These are phyloP conservation scores for Gnathonemus echidnorhynchus DNA, from an alignment of 2,113 vertebrate genomes.

Conservation along the genomic window DNA sequence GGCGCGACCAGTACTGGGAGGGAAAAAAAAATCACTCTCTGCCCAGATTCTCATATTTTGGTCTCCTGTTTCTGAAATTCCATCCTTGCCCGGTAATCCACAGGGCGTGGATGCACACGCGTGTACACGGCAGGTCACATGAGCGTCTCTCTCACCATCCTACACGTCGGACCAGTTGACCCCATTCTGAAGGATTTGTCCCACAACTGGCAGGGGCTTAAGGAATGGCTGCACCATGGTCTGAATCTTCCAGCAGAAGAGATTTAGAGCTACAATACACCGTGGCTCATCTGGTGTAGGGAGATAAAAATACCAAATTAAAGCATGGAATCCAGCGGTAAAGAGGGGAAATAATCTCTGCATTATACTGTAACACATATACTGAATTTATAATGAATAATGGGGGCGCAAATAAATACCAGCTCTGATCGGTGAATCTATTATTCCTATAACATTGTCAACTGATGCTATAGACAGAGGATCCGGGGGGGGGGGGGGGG, in stretches of 20 bases:
- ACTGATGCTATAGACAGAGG: neutral
- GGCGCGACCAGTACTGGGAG: neutral
- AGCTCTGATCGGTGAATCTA: neutral
- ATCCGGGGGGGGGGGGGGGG: neutral
- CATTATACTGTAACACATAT: neutral
- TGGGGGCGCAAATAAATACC: neutral
- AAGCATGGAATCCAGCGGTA: neutral
- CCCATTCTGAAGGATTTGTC: neutral
- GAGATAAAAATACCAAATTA: neutral
- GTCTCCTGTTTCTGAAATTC: neutral
- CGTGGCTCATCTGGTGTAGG: neutral
- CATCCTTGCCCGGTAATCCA: neutral
- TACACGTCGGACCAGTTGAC: neutral
- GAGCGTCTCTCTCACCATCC: neutral
- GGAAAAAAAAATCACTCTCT: neutral
- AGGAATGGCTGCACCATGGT: neutral
- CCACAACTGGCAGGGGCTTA: neutral
- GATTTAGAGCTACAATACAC: neutral
- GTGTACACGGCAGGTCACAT: neutral
- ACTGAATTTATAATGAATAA: neutral
- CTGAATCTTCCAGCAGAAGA: neutral
- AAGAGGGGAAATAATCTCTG: neutral
- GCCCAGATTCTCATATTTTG: neutral
- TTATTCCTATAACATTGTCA: neutral
- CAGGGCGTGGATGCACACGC: neutral